phyloP scores from a whole-genome alignment of 2,113 vertebrate species.

The Peromyscus californicus region DNA sequence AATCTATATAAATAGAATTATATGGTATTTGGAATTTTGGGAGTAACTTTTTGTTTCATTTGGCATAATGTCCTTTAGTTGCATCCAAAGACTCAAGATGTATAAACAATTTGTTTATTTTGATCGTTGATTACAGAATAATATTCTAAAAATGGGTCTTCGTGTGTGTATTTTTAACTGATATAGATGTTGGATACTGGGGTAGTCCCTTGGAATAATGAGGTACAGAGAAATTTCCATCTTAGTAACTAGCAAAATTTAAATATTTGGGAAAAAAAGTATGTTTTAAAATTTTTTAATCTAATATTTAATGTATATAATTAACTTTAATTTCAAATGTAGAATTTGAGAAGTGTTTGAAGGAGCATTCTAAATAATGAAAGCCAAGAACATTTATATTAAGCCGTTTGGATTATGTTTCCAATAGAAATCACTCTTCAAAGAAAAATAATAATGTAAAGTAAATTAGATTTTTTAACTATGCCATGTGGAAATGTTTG shows the following conservation, averaged over 20 bases:
- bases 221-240: neutral
- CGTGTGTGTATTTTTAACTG: neutral
- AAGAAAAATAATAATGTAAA: neutral
- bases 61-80: neutral
- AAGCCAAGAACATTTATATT: neutral
- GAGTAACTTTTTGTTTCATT: neutral
- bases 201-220: neutral
- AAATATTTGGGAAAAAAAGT: neutral
- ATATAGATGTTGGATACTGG: neutral
- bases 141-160: neutral
- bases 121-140: neutral
- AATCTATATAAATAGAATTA: neutral
- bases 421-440: constrained; percentile 17
- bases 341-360: neutral
- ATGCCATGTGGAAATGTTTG: neutral
- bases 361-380: neutral
- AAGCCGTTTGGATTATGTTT: neutral
- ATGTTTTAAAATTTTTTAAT: neutral
- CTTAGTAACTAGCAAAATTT: neutral
- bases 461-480: neutral
- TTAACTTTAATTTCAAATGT: neutral
- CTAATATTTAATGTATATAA: constrained; percentile 24
- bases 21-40: neutral
- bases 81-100: neutral
- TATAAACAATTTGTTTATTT: neutral